Evolutionary conservation across 2,113 vertebrate genomes (phyloP).

Genomic region (Oplegnathus fasciatus): DNA sequence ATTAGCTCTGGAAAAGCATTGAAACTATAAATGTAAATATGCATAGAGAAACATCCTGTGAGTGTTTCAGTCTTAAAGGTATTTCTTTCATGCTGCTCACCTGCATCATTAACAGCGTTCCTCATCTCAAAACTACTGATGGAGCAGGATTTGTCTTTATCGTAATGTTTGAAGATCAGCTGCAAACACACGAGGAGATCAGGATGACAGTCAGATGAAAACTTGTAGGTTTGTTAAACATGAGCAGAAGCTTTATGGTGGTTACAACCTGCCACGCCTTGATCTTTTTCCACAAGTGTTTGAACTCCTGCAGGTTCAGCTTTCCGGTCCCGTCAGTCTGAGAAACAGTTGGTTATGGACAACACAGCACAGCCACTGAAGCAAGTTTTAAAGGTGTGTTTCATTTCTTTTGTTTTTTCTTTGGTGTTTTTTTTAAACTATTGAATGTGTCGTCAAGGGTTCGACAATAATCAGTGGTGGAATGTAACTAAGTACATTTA

Average conservation of each 20-base stretch:
- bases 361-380: background rate
- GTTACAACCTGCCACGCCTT: slow-evolving; percentile 92
- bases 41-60: background rate
- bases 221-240: background rate
- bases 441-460: background rate
- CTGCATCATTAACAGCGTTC: slow-evolving; percentile 93
- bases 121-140: slow-evolving; percentile 99
- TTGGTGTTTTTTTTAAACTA: background rate
- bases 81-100: slow-evolving; percentile 75
- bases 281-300: slow-evolving; percentile 96
- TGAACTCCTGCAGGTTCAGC: slow-evolving; percentile 95
- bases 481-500: too few relatives aligned
- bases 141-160: slow-evolving; percentile 87
- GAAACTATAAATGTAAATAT: background rate
- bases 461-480: background rate
- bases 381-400: background rate
- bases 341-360: slow-evolving; percentile 50
- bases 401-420: background rate
- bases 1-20: background rate
- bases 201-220: background rate
- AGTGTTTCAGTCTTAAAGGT: background rate
- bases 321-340: slow-evolving; percentile 97
- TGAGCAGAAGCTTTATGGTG: background rate
- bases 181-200: slow-evolving; percentile 67
- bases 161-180: slow-evolving; percentile 92